Evolutionary conservation across 2,113 vertebrate genomes (phyloP).

Genomic region (Eretmodus cyanostictus): DNA sequence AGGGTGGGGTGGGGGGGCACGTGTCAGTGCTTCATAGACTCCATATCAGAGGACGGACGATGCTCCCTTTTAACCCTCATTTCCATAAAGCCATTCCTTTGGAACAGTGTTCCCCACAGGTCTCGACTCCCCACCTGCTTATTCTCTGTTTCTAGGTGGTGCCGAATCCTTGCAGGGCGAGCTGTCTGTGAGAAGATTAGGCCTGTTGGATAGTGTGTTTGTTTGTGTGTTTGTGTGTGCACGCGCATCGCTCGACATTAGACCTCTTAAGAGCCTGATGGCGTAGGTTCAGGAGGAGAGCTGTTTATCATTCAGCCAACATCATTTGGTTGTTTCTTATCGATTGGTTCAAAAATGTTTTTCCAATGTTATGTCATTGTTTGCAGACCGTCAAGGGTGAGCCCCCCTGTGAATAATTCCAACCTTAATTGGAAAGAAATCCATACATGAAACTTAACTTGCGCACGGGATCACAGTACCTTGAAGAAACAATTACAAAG

Average conservation of each 20-base stretch:
- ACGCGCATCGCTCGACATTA: conserved; percentile 18
- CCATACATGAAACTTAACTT: conserved; percentile 61
- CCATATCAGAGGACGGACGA: conserved; percentile 52
- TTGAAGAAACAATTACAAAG: conserved; percentile 70
- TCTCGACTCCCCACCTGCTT: conserved; percentile 35
- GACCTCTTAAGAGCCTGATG: conserved; percentile 36
- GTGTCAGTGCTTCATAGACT: conserved; percentile 60
- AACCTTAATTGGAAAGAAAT: conserved; percentile 67
- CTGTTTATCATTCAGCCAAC: conserved; percentile 62
- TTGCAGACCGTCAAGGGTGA: conserved; percentile 60
- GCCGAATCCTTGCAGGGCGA: conserved; percentile 1
- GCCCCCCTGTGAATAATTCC: conserved; percentile 67
- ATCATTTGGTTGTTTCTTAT: conserved; percentile 65
- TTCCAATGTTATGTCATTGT: conserved; percentile 72
- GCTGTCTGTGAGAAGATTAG: conserved; percentile 2
- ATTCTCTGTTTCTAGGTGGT: conserved; percentile 11
- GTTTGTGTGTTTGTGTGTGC: not conserved
- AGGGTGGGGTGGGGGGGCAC: not conserved
- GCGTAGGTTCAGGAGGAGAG: conserved; percentile 21
- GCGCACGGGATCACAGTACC: conserved; percentile 36
- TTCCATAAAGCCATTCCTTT: conserved; percentile 69
- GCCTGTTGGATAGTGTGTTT: not conserved
- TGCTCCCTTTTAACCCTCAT: conserved; percentile 64
- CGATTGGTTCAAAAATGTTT: conserved; percentile 70
- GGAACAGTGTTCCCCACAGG: conserved; percentile 49